These are phyloP conservation scores for Poecilia wingei DNA, from an alignment of 2,797 vertebrate species.

Conservation along the genomic window DNA sequence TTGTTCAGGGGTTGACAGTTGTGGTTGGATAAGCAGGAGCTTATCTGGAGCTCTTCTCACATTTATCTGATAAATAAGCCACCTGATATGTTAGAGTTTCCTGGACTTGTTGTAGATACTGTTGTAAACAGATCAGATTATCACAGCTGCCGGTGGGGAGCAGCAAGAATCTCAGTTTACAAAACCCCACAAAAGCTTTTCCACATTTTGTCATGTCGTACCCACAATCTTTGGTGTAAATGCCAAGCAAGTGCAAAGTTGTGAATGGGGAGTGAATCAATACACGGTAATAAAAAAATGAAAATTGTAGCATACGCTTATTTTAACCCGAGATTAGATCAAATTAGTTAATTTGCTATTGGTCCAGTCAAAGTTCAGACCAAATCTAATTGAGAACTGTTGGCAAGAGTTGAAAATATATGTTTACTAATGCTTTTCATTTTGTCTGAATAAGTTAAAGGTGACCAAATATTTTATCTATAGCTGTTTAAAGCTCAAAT, in stretches of 20 bases:
- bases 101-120: conserved; percentile 55
- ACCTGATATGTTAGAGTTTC: conserved; percentile 66
- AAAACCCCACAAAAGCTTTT: background rate
- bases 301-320: background rate
- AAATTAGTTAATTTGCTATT: background rate
- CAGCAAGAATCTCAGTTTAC: conserved; percentile 35
- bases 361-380: background rate
- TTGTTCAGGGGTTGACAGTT: conserved; percentile 28
- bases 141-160: conserved; percentile 49
- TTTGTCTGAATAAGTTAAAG: background rate
- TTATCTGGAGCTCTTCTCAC: conserved; percentile 68
- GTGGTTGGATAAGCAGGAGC: conserved; percentile 49
- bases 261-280: background rate
- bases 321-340: background rate
- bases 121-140: conserved; percentile 70
- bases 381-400: background rate
- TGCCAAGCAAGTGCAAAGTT: background rate
- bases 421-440: background rate
- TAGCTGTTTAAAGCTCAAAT: background rate
- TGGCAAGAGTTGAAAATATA: background rate
- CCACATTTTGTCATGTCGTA: background rate
- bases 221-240: background rate
- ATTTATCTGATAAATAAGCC: conserved; percentile 69
- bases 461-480: background rate
- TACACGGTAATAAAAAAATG: background rate